A percentile compares a stretch with the other conserved stretches of the same genome.
Evolutionary conservation across 2,888 invertebrate genomes (phyloP).

Genomic region (Fragum sueziense): DNA sequence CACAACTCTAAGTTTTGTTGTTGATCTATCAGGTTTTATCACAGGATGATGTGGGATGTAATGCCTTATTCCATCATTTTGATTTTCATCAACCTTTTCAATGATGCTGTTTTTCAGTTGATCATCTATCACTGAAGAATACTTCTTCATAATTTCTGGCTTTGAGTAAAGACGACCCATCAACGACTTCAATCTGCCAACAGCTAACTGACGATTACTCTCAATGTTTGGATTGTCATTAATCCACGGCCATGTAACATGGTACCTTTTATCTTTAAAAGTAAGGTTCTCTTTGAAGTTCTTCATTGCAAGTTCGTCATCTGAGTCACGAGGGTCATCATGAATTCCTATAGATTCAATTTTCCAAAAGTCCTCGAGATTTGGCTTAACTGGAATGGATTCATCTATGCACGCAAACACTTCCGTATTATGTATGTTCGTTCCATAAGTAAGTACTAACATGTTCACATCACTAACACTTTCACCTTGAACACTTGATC

Average conservation of each 20-base stretch:
- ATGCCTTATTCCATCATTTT: not conserved
- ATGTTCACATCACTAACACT: not conserved
- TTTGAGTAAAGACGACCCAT: not conserved
- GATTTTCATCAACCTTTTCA: not conserved
- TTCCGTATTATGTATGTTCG: not conserved
- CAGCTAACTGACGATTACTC: not conserved
- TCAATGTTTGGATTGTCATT: not conserved
- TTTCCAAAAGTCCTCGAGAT: not conserved
- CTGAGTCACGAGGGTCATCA: not conserved
- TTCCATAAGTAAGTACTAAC: slow-evolving; percentile 20
- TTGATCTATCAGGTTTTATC: not conserved
- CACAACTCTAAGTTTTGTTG: not conserved
- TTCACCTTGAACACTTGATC: not conserved
- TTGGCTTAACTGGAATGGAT: not conserved
- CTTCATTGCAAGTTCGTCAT: too few species aligned
- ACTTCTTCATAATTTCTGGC: not conserved
- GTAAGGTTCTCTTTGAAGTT: too few species aligned
- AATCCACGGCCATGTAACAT: too few species aligned
- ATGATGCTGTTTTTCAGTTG: not conserved
- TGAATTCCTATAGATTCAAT: not conserved
- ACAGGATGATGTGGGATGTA: slow-evolving; percentile 4
- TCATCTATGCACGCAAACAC: not conserved
- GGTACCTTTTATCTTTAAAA: too few species aligned
- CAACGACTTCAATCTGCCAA: not conserved
- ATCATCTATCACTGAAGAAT: slow-evolving; percentile 1